phyloP scores from a whole-genome alignment of 1,140 invertebrate species.

The Centruroides vittatus region DNA sequence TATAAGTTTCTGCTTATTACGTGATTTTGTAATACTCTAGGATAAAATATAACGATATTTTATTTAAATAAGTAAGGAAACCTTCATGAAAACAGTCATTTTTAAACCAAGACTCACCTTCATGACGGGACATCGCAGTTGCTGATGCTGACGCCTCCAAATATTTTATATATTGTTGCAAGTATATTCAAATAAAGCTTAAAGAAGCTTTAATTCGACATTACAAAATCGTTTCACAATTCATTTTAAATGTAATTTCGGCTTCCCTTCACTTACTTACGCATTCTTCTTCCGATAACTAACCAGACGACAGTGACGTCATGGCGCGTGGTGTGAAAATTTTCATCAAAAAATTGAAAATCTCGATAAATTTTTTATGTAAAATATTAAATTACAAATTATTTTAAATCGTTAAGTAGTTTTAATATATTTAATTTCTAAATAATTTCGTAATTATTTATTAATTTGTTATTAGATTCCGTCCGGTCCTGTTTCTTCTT shows the following conservation, averaged over 20 bases:
- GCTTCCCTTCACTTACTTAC: not conserved
- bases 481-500: not conserved
- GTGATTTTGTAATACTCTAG: too few relatives aligned
- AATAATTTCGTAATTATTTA: too few relatives aligned
- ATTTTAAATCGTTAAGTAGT: too few relatives aligned
- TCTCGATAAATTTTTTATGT: slow-evolving; percentile 2
- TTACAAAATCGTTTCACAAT: not conserved
- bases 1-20: too few relatives aligned
- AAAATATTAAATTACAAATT: not conserved
- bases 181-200: slow-evolving; percentile 1
- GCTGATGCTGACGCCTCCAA: not conserved
- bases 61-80: too few relatives aligned
- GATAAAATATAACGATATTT: too few relatives aligned
- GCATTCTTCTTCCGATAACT: not conserved
- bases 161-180: not conserved
- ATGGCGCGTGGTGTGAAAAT: not conserved
- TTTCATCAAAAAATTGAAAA: slow-evolving; percentile 1
- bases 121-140: slow-evolving; percentile 58
- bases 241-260: not conserved
- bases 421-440: too few relatives aligned
- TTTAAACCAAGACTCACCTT: slow-evolving; percentile 42
- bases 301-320: not conserved
- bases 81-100: not conserved
- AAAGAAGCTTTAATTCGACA: not conserved
- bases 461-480: not conserved